Evolutionary conservation across 1,140 invertebrate species (phyloP), one percentile per base, ranked within the genome.

Genomic region (Bombus pyrosoma): DNA sequence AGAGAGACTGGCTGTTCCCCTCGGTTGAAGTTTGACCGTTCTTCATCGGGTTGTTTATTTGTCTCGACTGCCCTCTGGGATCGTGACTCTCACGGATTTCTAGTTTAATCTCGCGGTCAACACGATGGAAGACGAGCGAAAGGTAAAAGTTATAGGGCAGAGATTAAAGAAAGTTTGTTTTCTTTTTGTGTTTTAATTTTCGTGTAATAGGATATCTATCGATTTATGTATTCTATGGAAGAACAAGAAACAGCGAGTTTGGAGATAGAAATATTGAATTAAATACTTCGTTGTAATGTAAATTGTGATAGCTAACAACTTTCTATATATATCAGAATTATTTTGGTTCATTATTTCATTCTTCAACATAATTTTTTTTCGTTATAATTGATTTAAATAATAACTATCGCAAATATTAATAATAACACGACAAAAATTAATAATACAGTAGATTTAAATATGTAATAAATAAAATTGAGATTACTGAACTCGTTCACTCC

Each of bases 31-130:
- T 10, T 2, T 28, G 22, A 53, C 64, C 18, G 43, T 85, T 85
- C 32, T 32, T 57, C 47, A 22, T n/a, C 18, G 39, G 8, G 32
- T 77, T 68, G 72, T 83, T 76, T 77, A 68, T 83, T 77, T 77
- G 41, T n/a, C 6, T 8, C 39, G 13, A 25, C 1, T 43, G 39
- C 5, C 28, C 39, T 8, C 15, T 25, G 28, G 13, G 6, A 43
- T 10, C 37, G 25, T 77, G 37, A 39, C 39, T 18, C 15, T 57
- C 25, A 25, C 57, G 34, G 12, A 39, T 59, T 59, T 59, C 34
- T 59, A 59, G 37, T 59, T 34, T 59, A 34, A 64, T 78, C 12
- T 13, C 22, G 37, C 6, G 25, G 10, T 12, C 37, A 28, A 3
- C 25, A 53, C 18, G 18, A 22, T 53, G 18, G 1, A 53, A 6